phyloP scores from a whole-genome alignment of 2,888 invertebrate genomes.

The Drosophila heteroneura region DNA sequence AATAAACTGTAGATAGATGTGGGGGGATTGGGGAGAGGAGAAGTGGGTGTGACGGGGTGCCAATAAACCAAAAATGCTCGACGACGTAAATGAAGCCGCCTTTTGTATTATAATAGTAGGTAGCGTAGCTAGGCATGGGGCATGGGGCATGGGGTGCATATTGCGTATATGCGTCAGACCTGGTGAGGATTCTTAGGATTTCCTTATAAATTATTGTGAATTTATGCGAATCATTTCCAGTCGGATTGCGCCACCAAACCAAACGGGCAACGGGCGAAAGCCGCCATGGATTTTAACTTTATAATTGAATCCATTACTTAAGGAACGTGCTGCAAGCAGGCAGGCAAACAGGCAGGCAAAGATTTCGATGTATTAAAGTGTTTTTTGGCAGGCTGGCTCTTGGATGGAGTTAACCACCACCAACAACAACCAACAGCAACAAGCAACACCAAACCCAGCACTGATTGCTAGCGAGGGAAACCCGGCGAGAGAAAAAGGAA shows the following conservation, averaged over 20 bases:
- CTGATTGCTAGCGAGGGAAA: constrained; percentile 42
- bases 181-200: constrained; percentile 68
- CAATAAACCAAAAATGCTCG: constrained; percentile 45
- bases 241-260: constrained; percentile 63
- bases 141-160: constrained; percentile 1
- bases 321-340: constrained; percentile 67
- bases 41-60: constrained; percentile 7
- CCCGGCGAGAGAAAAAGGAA: neutral
- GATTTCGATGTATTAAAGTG: constrained; percentile 80
- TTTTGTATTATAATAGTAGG: constrained; percentile 41
- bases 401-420: constrained; percentile 38
- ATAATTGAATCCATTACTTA: constrained; percentile 81
- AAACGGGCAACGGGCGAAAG: constrained; percentile 46
- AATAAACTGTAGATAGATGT: constrained; percentile 5
- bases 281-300: constrained; percentile 79
- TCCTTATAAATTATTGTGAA: constrained; percentile 81
- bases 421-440: constrained; percentile 6
- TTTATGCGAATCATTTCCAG: constrained; percentile 82
- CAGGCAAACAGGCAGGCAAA: constrained; percentile 52
- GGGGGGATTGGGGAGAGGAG: neutral
- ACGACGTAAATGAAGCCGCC: constrained; percentile 46
- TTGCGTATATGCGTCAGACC: constrained; percentile 33
- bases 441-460: constrained; percentile 18
- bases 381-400: constrained; percentile 39
- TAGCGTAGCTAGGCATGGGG: neutral